phyloP scores from a whole-genome alignment of 1,140 invertebrate genomes.

The Pentalonia nigronervosa region DNA sequence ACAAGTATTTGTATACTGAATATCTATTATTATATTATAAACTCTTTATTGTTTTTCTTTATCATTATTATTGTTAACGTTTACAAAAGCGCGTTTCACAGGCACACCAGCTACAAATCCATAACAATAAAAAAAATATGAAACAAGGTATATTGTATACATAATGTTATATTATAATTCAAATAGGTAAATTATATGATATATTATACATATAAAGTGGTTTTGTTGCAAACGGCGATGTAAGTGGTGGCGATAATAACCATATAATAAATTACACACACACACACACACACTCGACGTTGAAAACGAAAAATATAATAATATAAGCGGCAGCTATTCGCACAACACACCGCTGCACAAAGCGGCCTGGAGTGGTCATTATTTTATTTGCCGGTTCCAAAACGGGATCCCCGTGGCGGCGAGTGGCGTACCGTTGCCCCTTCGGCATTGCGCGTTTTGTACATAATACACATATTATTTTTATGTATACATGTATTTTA shows the following conservation, averaged over 20 bases:
- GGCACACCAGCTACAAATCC: not conserved
- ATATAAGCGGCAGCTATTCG: slow-evolving; percentile 49
- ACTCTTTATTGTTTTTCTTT: not conserved
- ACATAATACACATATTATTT: slow-evolving; percentile 30
- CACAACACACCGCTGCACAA: slow-evolving; percentile 24
- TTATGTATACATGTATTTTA: slow-evolving; percentile 20
- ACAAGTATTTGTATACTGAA: too few relatives aligned
- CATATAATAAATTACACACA: not conserved
- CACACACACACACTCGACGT: not conserved
- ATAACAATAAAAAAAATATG: not conserved
- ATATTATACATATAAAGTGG: not conserved
- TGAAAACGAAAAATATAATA: slow-evolving; percentile 25
- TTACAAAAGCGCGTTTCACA: not conserved
- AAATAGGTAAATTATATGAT: not conserved
- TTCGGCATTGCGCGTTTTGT: slow-evolving; percentile 40
- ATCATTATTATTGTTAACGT: not conserved
- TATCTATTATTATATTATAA: too few relatives aligned
- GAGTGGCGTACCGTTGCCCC: slow-evolving; percentile 42
- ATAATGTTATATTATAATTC: not conserved
- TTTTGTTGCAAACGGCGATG: not conserved
- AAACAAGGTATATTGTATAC: not conserved
- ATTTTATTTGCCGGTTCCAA: slow-evolving; percentile 54
- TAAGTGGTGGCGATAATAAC: slow-evolving; percentile 1
- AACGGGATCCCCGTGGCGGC: slow-evolving; percentile 50
- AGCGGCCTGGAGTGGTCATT: slow-evolving; percentile 54